Evolutionary conservation across 1,140 invertebrate species (phyloP).

Genomic region (Drepana arcuata): DNA sequence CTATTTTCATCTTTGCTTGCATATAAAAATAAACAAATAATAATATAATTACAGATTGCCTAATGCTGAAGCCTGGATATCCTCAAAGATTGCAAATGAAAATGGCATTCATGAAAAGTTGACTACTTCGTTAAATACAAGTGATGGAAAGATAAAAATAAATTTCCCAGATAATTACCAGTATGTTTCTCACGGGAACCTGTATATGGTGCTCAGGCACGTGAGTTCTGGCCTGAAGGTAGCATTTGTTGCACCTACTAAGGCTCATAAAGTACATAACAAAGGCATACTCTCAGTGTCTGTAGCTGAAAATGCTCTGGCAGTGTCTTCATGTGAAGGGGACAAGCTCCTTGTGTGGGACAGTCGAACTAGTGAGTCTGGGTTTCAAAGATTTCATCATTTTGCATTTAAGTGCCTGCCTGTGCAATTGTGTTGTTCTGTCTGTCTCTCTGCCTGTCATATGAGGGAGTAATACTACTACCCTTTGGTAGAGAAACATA

Average conservation of each 20-base stretch:
- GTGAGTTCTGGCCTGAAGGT: slow-evolving; percentile 45
- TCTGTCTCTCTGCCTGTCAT: too few species aligned
- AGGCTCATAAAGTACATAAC: slow-evolving; percentile 53
- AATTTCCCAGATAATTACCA: slow-evolving; percentile 45
- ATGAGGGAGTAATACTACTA: too few species aligned
- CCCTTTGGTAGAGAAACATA: too few species aligned
- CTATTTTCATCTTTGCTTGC: neutral
- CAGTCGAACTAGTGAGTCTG: slow-evolving; percentile 71
- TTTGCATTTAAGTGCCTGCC: too few species aligned
- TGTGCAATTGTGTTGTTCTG: too few species aligned
- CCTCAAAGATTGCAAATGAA: slow-evolving; percentile 54
- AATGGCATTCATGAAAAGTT: slow-evolving; percentile 57
- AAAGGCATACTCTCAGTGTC: slow-evolving; percentile 70
- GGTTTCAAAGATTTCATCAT: too few species aligned
- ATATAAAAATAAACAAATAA: too few species aligned
- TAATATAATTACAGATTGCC: slow-evolving; percentile 32
- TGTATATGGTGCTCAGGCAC: slow-evolving; percentile 56
- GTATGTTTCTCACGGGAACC: slow-evolving; percentile 40
- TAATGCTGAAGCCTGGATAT: slow-evolving; percentile 61
- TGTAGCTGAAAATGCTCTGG: slow-evolving; percentile 74
- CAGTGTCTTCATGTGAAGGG: slow-evolving; percentile 74
- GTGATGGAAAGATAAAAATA: slow-evolving; percentile 55
- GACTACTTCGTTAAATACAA: slow-evolving; percentile 31
- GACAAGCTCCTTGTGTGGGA: slow-evolving; percentile 78
- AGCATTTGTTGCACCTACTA: slow-evolving; percentile 61